These are phyloP conservation scores for Sylvilagus bachmani DNA, from an alignment of 2,113 vertebrate genomes.

Conservation along the genomic window DNA sequence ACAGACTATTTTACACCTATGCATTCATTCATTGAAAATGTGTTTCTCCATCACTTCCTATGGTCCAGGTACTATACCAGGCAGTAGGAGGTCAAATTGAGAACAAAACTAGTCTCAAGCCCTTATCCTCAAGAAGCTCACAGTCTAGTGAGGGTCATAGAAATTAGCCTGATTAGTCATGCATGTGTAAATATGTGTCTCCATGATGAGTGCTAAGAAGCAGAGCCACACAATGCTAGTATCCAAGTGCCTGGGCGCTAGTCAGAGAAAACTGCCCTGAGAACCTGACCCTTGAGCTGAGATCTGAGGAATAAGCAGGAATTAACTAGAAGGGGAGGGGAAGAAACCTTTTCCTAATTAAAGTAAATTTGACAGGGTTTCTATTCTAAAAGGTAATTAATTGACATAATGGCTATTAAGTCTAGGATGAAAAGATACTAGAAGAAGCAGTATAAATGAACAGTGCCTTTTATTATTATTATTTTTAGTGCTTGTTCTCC, in stretches of 20 bases:
- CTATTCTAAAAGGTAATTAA: not conserved
- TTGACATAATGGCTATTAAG: not conserved
- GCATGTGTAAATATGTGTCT: not conserved
- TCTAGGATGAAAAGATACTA: not conserved
- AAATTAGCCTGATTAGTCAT: not conserved
- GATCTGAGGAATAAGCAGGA: not conserved
- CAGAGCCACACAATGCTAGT: fast-evolving
- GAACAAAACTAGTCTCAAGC: not conserved
- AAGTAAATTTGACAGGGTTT: not conserved
- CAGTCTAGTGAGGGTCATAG: not conserved
- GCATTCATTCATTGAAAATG: not conserved
- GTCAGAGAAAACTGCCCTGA: not conserved
- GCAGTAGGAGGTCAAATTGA: not conserved
- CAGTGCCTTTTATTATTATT: not conserved
- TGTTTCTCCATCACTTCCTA: not conserved
- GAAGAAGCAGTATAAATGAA: not conserved
- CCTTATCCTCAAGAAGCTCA: not conserved
- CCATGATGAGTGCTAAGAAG: not conserved
- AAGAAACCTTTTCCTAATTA: not conserved
- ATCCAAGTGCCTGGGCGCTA: not conserved
- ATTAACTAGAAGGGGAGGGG: not conserved
- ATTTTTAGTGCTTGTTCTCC: not conserved
- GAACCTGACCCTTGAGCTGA: not conserved
- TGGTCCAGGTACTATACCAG: not conserved
- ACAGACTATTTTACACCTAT: not conserved